Base-by-base conservation (phyloP, 2,113 vertebrate species). In the Donacobius atricapilla region DNA sequence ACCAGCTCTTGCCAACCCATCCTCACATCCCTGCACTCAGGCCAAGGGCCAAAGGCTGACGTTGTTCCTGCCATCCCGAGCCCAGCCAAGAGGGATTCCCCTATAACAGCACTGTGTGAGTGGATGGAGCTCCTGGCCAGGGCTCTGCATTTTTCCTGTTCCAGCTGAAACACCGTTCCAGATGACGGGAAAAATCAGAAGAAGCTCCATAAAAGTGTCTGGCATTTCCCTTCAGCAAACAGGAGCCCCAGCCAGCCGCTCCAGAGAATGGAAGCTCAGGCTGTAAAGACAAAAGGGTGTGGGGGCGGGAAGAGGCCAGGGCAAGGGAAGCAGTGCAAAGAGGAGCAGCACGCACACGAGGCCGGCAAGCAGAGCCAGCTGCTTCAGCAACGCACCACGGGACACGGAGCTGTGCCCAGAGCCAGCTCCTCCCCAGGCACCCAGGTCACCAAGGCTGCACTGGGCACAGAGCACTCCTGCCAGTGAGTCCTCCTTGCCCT, bases 191-290 rank as follows among this genome's bases (percentile, higher is more conserved):
- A 92, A 94, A 94, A 58, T 1, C 73, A 87, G 77, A 79, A 77
- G 77, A 40, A 95, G 73, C 73, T 92, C 89, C 82, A 84, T 79
- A 75, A 94, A 93, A 61, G 84, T 72, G 89, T 77, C 81, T 71
- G 66, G 78, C 7, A 12, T 44, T 93, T 92, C 83, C 81, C 93
- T 79, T 75, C 81, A 75, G 93, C 87, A 69, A 92, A 87, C 6
- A 51, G 94, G 87, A 95, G 89, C 61, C 80, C 44, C 76, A 89
- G 91, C 70, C 81, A 87, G 84, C 10, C 12, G 20, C 42, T 63
- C 27, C 57, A 25, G 69, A 84, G 87, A 89, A 91, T 81, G 87
- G 89, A 75, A 89, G 91, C 72, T 73, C 76, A 22, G 69, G 61
- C 89, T 88, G 44, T 65, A 86, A 53, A 85, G 86, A 95, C 91